Conservation (phyloP, 2,888 invertebrate genomes). For the Caenorhabditis macrosperma region DNA sequence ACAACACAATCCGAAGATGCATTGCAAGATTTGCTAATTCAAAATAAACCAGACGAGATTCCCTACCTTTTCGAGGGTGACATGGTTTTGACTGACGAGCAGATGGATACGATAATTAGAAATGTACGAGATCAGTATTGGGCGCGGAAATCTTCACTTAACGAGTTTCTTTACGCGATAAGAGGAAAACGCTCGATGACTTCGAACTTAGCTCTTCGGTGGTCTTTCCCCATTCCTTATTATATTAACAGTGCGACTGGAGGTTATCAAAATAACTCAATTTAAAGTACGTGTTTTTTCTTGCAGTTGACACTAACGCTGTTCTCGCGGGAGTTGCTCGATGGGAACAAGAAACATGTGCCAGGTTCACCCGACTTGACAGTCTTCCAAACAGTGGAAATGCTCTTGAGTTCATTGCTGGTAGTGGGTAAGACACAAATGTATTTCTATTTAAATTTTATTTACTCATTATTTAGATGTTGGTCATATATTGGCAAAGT, state of each 20-base stretch:
- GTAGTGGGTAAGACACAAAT: constrained; percentile 63
- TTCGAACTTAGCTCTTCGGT: constrained; percentile 57
- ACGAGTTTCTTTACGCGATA: constrained; percentile 33
- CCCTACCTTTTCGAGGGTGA: constrained; percentile 79
- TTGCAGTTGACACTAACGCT: constrained; percentile 64
- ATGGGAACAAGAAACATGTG: constrained; percentile 75
- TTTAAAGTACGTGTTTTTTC: no score
- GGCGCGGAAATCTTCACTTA: constrained; percentile 48
- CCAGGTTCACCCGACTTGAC: constrained; percentile 66
- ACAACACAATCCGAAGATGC: constrained; percentile 2
- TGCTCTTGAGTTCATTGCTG: constrained; percentile 65
- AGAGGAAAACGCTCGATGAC: constrained; percentile 68
- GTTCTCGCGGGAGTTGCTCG: constrained; percentile 69
- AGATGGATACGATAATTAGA: constrained; percentile 67
- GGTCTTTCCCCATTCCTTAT: constrained; percentile 73
- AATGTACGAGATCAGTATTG: constrained; percentile 64
- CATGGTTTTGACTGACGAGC: constrained; percentile 73
- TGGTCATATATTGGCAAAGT: constrained; percentile 76
- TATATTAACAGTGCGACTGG: constrained; percentile 68
- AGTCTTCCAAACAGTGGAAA: constrained; percentile 41
- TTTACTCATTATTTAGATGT: constrained; percentile 51
- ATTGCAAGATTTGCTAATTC: constrained; percentile 8
- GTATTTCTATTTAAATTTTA: neutral
- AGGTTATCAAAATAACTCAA: constrained; percentile 44
- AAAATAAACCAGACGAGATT: constrained; percentile 62